phyloP scores from a whole-genome alignment of 2,797 vertebrate species.

The Trachops cirrhosus region DNA sequence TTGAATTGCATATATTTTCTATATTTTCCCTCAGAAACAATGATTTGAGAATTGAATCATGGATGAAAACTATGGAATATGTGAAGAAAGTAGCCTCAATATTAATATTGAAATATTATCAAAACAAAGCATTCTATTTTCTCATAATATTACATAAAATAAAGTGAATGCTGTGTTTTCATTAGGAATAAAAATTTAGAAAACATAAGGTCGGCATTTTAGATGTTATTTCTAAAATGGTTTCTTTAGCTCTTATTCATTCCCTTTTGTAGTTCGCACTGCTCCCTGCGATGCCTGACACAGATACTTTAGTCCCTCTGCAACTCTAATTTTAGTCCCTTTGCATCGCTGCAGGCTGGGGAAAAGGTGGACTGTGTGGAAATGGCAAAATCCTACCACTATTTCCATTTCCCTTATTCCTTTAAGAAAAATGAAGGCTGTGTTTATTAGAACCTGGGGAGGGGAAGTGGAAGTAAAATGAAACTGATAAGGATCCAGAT shows the following conservation, averaged over 20 bases:
- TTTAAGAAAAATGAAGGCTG: slow-evolving; percentile 28
- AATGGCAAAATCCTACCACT: background rate
- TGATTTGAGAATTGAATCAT: background rate
- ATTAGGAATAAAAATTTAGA: background rate
- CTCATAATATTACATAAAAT: background rate
- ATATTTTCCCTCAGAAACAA: slow-evolving; percentile 7
- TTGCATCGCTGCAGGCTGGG: background rate
- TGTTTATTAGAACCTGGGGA: background rate
- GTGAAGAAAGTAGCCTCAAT: background rate
- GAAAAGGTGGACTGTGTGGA: background rate
- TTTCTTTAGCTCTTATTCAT: background rate
- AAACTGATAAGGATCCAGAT: slow-evolving; percentile 47
- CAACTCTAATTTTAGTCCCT: slow-evolving; percentile 56
- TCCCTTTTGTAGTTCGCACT: background rate
- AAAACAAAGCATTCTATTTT: slow-evolving; percentile 3
- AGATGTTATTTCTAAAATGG: background rate
- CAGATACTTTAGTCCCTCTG: slow-evolving; percentile 36
- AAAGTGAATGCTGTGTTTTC: background rate
- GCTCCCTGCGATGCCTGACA: slow-evolving; percentile 4
- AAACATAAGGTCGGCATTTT: background rate
- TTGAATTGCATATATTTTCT: background rate
- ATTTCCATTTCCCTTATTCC: slow-evolving; percentile 6
- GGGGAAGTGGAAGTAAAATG: slow-evolving; percentile 4
- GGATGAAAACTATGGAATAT: background rate
- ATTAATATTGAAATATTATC: background rate